A percentile compares a stretch with the other conserved stretches of the same genome.
Evolutionary conservation across 2,113 vertebrate species (phyloP).

Genomic region (Struthidea cinerea): DNA sequence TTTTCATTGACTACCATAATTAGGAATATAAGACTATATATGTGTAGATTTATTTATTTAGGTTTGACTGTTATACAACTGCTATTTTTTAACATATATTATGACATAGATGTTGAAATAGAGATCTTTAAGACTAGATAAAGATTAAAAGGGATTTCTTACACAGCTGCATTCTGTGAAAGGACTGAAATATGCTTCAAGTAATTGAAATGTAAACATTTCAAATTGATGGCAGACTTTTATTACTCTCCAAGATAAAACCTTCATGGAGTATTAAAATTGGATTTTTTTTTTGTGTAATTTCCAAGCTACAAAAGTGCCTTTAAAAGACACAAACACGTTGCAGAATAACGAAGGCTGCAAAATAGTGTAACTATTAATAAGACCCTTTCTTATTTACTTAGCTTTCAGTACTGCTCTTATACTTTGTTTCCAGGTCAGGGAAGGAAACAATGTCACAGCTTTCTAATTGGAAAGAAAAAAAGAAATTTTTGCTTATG

Average conservation of each 20-base stretch:
- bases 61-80: not conserved
- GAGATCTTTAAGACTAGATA: slow-evolving; percentile 63
- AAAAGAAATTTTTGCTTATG: slow-evolving; percentile 35
- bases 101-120: slow-evolving; percentile 30
- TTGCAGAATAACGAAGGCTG: slow-evolving; percentile 36
- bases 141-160: slow-evolving; percentile 58
- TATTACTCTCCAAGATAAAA: slow-evolving; percentile 73
- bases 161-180: slow-evolving; percentile 54
- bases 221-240: slow-evolving; percentile 74
- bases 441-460: slow-evolving; percentile 58
- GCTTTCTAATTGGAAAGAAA: slow-evolving; percentile 50
- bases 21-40: not conserved
- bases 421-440: slow-evolving; percentile 59
- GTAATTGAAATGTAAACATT: slow-evolving; percentile 82
- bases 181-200: slow-evolving; percentile 69
- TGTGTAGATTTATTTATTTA: not conserved
- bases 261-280: slow-evolving; percentile 65
- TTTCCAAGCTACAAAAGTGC: slow-evolving; percentile 55
- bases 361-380: not conserved
- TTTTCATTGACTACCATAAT: not conserved
- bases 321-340: slow-evolving; percentile 45
- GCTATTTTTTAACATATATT: not conserved
- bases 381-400: not conserved
- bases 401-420: not conserved
- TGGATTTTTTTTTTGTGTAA: slow-evolving; percentile 4